A percentile compares a stretch with the other conserved stretches of the same genome.
These are phyloP conservation scores for Leucoma salicis DNA, from an alignment of 2,888 invertebrate genomes.

Conservation along the genomic window DNA sequence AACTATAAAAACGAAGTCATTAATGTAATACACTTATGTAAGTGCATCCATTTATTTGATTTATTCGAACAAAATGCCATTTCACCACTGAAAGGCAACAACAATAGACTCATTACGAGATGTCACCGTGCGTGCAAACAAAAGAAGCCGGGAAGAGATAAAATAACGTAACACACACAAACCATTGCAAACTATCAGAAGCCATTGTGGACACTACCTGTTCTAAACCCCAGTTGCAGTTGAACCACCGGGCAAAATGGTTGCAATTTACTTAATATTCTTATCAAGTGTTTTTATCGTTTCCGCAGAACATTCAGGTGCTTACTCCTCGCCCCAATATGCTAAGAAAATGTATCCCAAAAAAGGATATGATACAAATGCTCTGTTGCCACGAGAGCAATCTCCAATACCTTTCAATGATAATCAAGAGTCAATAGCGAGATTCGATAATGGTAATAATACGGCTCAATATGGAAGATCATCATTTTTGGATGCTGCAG, in stretches of 20 bases:
- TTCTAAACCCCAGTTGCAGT: constrained; percentile 42
- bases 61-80: constrained; percentile 27
- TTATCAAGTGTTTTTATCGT: constrained; percentile 33
- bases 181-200: constrained; percentile 52
- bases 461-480: constrained; percentile 57
- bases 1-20: background rate
- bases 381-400: constrained; percentile 61
- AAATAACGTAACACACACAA: constrained; percentile 57
- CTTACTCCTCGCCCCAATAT: constrained; percentile 77
- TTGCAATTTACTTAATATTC: constrained; percentile 47
- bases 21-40: constrained; percentile 13
- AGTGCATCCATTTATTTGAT: constrained; percentile 23
- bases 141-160: constrained; percentile 74
- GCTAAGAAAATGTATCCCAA: constrained; percentile 76
- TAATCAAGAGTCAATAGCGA: constrained; percentile 45
- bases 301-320: constrained; percentile 68
- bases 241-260: constrained; percentile 53
- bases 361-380: constrained; percentile 55
- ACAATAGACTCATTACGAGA: constrained; percentile 74
- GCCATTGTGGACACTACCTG: constrained; percentile 58
- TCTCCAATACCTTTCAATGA: constrained; percentile 51
- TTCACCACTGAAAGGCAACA: constrained; percentile 56
- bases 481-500: constrained; percentile 64
- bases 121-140: constrained; percentile 80
- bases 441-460: constrained; percentile 55